These are phyloP conservation scores for Sminthurides aquaticus DNA, from an alignment of 2,888 invertebrate species.

Conservation along the genomic window DNA sequence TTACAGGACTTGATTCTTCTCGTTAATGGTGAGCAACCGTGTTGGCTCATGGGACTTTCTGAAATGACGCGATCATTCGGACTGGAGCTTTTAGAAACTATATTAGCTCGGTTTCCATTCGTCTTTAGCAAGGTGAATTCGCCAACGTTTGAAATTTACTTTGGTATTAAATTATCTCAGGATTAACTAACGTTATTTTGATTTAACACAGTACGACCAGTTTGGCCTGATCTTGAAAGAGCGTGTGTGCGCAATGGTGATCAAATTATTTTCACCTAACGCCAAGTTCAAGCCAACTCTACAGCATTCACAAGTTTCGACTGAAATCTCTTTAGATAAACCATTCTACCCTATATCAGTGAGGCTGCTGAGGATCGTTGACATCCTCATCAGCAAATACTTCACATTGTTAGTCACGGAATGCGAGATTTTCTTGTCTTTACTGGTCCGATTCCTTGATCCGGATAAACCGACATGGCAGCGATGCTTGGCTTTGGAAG, in stretches of 20 bases:
- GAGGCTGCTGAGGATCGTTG: conserved; percentile 84
- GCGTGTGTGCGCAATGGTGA: conserved; percentile 94
- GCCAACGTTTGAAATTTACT: too few relatives aligned
- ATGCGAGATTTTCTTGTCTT: conserved; percentile 94
- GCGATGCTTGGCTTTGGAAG: conserved; percentile 86
- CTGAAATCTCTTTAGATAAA: conserved; percentile 58
- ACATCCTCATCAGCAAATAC: conserved; percentile 86
- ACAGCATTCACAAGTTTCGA: conserved; percentile 55
- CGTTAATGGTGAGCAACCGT: conserved; percentile 91
- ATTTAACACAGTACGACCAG: conserved; percentile 75
- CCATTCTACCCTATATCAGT: conserved; percentile 96
- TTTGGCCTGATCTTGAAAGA: conserved; percentile 92
- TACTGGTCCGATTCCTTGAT: conserved; percentile 94
- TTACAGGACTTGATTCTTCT: conserved; percentile 86
- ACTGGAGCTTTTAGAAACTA: conserved; percentile 85
- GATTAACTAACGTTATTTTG: conserved; percentile 16
- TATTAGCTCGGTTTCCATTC: conserved; percentile 75
- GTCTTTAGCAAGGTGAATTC: conserved; percentile 76
- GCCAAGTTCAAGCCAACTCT: conserved; percentile 75
- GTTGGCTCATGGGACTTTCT: conserved; percentile 89
- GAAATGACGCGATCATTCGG: conserved; percentile 98
- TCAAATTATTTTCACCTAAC: conserved; percentile 95
- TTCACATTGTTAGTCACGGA: conserved; percentile 88
- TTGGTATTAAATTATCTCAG: not conserved
- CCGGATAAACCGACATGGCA: conserved; percentile 96